These are phyloP conservation scores for Eudyptes chrysolophus DNA, from an alignment of 2,113 vertebrate genomes.

Conservation along the genomic window DNA sequence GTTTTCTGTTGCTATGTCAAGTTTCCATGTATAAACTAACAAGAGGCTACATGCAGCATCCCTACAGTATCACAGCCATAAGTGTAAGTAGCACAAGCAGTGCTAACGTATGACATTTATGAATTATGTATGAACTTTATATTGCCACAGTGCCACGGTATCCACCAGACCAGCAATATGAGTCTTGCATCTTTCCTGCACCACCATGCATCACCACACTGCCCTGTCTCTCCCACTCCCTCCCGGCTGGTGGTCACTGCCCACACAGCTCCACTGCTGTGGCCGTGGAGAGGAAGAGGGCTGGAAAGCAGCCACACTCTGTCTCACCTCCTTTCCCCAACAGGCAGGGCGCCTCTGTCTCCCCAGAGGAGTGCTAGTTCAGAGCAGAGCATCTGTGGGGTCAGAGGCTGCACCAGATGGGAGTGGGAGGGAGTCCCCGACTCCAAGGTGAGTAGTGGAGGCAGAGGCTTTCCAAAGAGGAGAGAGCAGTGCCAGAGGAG, in stretches of 20 bases:
- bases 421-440: neutral
- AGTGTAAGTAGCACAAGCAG: neutral
- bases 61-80: neutral
- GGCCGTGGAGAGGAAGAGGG: neutral
- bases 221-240: neutral
- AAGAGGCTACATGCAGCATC: neutral
- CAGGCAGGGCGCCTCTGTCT: neutral
- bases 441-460: neutral
- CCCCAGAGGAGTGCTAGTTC: neutral
- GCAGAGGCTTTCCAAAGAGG: neutral
- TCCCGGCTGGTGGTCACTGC: fast-evolving
- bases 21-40: neutral
- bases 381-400: neutral
- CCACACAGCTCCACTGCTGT: fast-evolving
- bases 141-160: neutral
- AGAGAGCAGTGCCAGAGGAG: neutral
- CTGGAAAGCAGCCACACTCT: neutral
- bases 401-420: neutral
- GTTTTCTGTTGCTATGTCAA: neutral
- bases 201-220: neutral
- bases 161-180: neutral
- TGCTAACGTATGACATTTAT: neutral
- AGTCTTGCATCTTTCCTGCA: neutral
- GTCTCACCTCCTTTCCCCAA: neutral
- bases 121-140: neutral